Conservation (phyloP, 2,113 vertebrate species). For the Clarias magur region DNA sequence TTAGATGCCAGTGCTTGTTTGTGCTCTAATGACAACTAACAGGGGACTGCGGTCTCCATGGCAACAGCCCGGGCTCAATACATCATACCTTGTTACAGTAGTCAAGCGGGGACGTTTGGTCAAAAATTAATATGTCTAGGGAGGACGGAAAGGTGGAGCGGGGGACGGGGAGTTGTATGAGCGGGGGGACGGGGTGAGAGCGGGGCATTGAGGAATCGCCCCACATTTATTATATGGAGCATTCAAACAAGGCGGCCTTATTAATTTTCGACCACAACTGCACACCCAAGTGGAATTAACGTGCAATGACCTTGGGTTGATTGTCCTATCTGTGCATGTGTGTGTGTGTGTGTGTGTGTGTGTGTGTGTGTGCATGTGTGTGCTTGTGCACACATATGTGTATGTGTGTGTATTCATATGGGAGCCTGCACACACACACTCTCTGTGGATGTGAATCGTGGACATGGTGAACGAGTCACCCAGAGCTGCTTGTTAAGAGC, state of each 20-base stretch:
- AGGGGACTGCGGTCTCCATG: conserved; percentile 82
- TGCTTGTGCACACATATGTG: background rate
- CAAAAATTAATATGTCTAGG: conserved; percentile 77
- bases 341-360: background rate
- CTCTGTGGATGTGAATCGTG: background rate
- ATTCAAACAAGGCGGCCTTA: conserved; percentile 68
- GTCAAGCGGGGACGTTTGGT: conserved; percentile 79
- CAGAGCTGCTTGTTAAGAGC: conserved; percentile 19
- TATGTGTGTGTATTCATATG: conserved; percentile 26
- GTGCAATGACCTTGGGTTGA: conserved; percentile 71
- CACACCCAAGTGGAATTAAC: conserved; percentile 62
- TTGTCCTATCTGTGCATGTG: conserved; percentile 21
- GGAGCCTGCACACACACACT: background rate
- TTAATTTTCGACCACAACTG: conserved; percentile 67
- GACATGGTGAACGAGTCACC: background rate
- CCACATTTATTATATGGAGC: conserved; percentile 66
- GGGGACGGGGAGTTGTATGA: conserved; percentile 31
- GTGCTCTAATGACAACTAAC: conserved; percentile 86
- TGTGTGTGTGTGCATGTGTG: background rate
- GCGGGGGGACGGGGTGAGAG: background rate
- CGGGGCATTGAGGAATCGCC: conserved; percentile 56
- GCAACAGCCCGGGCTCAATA: conserved; percentile 83
- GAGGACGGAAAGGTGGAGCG: conserved; percentile 44
- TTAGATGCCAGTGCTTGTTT: conserved; percentile 81
- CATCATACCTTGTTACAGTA: conserved; percentile 84